Base-by-base conservation (phyloP, 2,888 invertebrate genomes). In the Hirtodrosophila histrioides region DNA sequence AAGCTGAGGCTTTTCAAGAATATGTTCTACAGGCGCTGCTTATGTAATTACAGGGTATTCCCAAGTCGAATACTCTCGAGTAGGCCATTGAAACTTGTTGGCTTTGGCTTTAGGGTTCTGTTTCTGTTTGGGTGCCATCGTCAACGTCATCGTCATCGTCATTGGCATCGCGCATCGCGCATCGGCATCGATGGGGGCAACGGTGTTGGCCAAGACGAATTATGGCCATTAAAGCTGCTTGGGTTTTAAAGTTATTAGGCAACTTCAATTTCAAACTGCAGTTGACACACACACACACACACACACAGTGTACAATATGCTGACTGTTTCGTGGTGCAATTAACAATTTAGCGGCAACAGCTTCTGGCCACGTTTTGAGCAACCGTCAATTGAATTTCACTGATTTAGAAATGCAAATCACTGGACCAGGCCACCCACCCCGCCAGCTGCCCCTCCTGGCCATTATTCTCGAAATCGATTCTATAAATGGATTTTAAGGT, bases 151-250 rank as follows among this genome's bases (percentile, higher is more conserved):
- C 48, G 40, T 36, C 27, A 27, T 27, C 27, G 27, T 27, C 27
- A 27, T 17, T 17, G 17, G 17, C 60, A 50, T 35, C n/a, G 48
- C 23, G 17, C 61, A 51, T 40, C 17, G 27, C 6, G 17, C 55
- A 56, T 33, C 31, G 33, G n/a, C 39, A 50, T 61, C 46, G 50
- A 49, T 41, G 61, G 17, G 51, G 53, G 37, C 44, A 46, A 57
- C 58, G 53, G 11, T n/a, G 55, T 51, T 41, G 62, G 57, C 63
- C 54, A 62, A 74, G 78, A 74, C 85, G 85, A 85, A 83, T 85
- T 83, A 85, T 82, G 85, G 62, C 75, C 70, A 83, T 82, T 79
- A 85, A 85, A 78, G 82, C 85, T 83, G 85, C 66, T 83, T 83
- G 75, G 79, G 69, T 69, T 85, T 79, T 83, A 75, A 83, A 85